Percentiles rank a stretch among this genome's conserved stretches.
Conservation (phyloP, 2,797 vertebrate species). For the Lophius americanus region DNA sequence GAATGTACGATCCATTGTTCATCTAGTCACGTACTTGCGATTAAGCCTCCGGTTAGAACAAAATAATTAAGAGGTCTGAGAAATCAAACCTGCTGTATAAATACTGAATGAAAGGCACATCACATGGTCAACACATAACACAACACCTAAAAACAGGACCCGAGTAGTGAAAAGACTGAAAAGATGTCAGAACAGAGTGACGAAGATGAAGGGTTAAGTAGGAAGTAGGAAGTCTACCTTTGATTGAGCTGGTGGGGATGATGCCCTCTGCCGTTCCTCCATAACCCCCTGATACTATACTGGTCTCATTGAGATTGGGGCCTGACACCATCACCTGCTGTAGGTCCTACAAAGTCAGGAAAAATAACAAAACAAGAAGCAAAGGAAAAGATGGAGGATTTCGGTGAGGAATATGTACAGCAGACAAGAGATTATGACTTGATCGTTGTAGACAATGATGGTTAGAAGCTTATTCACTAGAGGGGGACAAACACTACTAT, state of each 20-base stretch:
- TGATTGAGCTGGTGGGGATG: conserved; percentile 87
- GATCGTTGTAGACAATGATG: conserved; percentile 21
- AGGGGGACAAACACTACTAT: conserved; percentile 56
- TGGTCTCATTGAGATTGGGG: conserved; percentile 96
- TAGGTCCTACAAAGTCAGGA: conserved; percentile 82
- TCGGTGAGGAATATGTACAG: conserved; percentile 16
- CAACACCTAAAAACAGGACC: not conserved
- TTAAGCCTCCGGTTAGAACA: no score
- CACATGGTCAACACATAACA: conserved; percentile 1
- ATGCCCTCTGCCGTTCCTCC: conserved; percentile 93
- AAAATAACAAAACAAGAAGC: conserved; percentile 6
- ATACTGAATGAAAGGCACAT: not conserved
- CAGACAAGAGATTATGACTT: conserved; percentile 35
- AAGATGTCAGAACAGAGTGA: not conserved
- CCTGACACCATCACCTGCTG: conserved; percentile 98
- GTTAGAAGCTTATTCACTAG: conserved; percentile 38
- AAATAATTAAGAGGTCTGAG: no score
- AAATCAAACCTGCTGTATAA: conserved; percentile 1
- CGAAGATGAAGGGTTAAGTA: not conserved
- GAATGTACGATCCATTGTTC: not conserved
- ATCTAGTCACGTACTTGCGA: no score
- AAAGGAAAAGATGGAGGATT: conserved; percentile 18
- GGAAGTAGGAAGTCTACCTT: conserved; percentile 78
- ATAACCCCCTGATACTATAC: conserved; percentile 95
- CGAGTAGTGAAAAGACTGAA: not conserved